These are phyloP conservation scores for Epirrhoe tristata DNA, from an alignment of 2,888 invertebrate species.

Conservation along the genomic window DNA sequence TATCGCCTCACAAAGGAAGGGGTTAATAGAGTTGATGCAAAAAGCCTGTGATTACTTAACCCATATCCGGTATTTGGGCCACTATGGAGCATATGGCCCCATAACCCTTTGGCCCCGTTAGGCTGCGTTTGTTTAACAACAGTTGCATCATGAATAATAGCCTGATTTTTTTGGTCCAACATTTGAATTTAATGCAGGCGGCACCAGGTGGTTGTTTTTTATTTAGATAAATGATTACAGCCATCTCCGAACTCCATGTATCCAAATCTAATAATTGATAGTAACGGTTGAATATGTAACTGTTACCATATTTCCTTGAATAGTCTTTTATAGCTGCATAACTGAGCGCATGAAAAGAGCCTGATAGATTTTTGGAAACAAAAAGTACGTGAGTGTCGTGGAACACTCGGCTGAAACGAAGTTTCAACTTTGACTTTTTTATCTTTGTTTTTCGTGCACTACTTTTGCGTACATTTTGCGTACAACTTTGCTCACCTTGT, in stretches of 20 bases:
- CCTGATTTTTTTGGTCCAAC: slow-evolving; percentile 58
- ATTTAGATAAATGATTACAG: slow-evolving; percentile 40
- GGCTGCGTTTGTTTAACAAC: slow-evolving; percentile 68
- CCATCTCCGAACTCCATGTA: slow-evolving; percentile 39
- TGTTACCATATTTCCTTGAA: not conserved
- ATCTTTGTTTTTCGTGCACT: no score
- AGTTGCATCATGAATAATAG: slow-evolving; percentile 78
- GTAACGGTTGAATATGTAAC: slow-evolving; percentile 17
- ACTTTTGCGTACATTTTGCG: no score
- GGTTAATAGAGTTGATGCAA: slow-evolving; percentile 73
- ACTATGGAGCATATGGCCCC: slow-evolving; percentile 70
- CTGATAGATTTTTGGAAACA: not conserved
- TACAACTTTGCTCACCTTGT: no score
- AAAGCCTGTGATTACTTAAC: slow-evolving; percentile 82
- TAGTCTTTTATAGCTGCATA: no score
- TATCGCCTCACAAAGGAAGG: slow-evolving; percentile 72
- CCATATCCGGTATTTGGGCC: slow-evolving; percentile 78
- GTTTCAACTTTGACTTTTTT: no score
- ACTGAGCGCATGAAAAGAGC: not conserved
- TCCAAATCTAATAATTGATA: slow-evolving; percentile 27
- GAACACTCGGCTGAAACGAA: no score
- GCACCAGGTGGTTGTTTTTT: slow-evolving; percentile 69
- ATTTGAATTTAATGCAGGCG: slow-evolving; percentile 54
- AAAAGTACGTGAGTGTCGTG: no score
- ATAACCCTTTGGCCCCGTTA: slow-evolving; percentile 85